Evolutionary conservation across 2,113 vertebrate genomes (phyloP), one percentile per base, ranked within the genome.

Genomic region (Melanocharis versteri): DNA sequence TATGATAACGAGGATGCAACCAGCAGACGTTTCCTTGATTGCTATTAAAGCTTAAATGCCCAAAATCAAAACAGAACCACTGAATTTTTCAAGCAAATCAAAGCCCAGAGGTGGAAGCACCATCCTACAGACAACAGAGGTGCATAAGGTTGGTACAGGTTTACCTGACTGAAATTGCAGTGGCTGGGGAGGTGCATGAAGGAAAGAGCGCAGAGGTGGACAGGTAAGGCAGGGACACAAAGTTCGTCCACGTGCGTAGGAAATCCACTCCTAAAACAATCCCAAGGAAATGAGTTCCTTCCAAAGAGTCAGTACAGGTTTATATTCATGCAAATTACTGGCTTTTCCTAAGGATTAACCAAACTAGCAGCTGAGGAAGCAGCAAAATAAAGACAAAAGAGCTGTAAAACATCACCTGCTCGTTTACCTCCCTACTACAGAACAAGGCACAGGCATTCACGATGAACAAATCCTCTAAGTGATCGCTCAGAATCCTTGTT

Each of bases 371-470:
- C 31, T 30, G 23, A 91, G 54, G 22, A 65, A 66, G 47, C 16
- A 87, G 30, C 5, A 84, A 13, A 40, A 12, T 15, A 22, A 80
- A 7, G 54, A 83, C 31, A 70, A 81, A 71, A 64, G 26, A 81
- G 22, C 17, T 24, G 15, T 15, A 73, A 58, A 77, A 44, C 27
- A 58, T 7, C 7, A 37, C 4, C 48, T 37, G 20, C 21, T 71
- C 33, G 50, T 72, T 72, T 17, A 50, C 24, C 28, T 44, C 19
- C 56, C 37, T 57, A 24, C 66, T 66, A 61, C 9, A 33, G 40
- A 42, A 40, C 0, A 0, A 88, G 11, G 30, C 11, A 37, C 1
- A 1, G 27, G 6, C 7, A 8, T 8, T 42, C 6, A 11, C 0
- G 2, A 33, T 23, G 15, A 81, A 40, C 28, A 75, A n/a, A 16